Evolutionary conservation across 2,113 vertebrate genomes (phyloP).

Genomic region (Platanista minor): DNA sequence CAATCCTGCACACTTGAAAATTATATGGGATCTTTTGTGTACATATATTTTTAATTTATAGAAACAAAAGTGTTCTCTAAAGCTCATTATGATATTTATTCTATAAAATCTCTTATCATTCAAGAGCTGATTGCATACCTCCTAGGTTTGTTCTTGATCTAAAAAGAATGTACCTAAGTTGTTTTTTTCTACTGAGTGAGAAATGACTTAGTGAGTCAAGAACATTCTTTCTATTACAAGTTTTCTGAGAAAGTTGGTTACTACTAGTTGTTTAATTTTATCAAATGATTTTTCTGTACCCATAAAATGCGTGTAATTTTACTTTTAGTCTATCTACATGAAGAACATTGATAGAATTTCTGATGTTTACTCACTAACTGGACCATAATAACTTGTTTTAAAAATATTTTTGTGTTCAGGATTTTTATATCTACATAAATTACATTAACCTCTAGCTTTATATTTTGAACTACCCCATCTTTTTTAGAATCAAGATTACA

Average conservation of each 20-base stretch:
- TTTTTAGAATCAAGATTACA: neutral
- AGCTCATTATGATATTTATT: neutral
- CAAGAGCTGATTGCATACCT: neutral
- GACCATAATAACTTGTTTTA: neutral
- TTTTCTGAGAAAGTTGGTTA: neutral
- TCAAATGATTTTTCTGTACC: neutral
- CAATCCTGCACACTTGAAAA: neutral
- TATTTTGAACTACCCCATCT: neutral
- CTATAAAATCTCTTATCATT: neutral
- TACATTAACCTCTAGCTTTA: neutral
- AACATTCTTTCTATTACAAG: neutral
- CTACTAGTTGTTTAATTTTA: neutral
- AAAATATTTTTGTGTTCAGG: neutral
- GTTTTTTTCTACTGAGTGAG: no score
- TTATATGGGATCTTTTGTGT: neutral
- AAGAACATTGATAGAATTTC: neutral
- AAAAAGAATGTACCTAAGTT: neutral
- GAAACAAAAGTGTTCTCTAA: neutral
- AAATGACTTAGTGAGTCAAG: neutral
- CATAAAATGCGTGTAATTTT: neutral
- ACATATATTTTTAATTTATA: neutral
- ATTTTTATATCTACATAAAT: neutral
- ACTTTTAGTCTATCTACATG: neutral
- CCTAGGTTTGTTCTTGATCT: neutral
- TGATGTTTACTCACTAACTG: neutral